Evolutionary conservation across 2,113 vertebrate species (phyloP).

Genomic region (Planiliza haematocheilus): DNA sequence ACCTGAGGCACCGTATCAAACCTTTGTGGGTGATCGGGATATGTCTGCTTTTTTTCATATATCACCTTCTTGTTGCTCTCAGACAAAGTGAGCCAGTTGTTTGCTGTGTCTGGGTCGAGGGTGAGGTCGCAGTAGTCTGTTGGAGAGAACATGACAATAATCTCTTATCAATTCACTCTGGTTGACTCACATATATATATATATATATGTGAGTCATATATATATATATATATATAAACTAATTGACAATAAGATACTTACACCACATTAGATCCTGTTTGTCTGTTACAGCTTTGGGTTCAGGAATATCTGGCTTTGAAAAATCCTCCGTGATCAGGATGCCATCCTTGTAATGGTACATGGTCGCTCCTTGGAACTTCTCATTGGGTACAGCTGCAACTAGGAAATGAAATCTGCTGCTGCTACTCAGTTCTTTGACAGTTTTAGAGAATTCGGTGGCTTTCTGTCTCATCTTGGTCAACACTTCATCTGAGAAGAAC

Average conservation of each 20-base stretch:
- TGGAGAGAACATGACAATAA: background rate
- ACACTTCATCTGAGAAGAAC: background rate
- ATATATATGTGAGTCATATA: too few species aligned
- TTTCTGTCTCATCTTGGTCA: background rate
- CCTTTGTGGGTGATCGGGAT: background rate
- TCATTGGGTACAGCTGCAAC: background rate
- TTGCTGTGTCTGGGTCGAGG: background rate
- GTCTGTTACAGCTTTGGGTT: background rate
- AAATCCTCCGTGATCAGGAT: background rate
- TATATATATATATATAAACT: too few species aligned
- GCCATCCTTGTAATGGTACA: slow-evolving; percentile 10
- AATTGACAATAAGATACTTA: slow-evolving; percentile 2
- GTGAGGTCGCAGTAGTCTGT: too few species aligned
- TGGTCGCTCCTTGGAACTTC: background rate
- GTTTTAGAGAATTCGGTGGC: background rate
- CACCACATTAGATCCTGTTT: background rate
- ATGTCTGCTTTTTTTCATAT: accelerated
- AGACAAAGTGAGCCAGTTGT: background rate
- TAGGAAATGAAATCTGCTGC: background rate
- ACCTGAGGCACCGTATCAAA: background rate
- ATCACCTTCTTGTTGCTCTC: background rate
- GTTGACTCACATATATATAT: too few species aligned
- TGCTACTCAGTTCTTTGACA: background rate
- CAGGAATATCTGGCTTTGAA: background rate
- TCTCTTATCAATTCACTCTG: too few species aligned